Conservation (phyloP, 1,140 invertebrate species). For the Asbolus verrucosus region DNA sequence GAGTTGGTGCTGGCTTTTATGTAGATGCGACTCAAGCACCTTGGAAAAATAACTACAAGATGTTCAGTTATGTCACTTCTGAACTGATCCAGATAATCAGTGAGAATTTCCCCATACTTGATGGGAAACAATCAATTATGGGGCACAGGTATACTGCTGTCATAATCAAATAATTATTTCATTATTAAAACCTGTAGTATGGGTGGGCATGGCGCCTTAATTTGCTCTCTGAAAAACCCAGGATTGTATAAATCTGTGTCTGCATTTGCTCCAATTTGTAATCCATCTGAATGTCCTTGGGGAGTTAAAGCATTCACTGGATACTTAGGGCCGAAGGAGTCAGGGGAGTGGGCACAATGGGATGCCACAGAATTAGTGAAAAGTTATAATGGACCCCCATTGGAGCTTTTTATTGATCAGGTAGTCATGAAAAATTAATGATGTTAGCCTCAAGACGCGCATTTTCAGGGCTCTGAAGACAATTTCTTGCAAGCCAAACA, state of each 20-base stretch:
- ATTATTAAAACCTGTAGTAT: conserved; percentile 76
- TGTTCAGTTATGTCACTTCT: conserved; percentile 96
- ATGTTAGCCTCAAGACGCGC: too few relatives aligned
- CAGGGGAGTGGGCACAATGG: conserved; percentile 82
- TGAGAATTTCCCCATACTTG: conserved; percentile 76
- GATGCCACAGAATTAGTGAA: conserved; percentile 89
- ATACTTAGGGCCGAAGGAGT: conserved; percentile 83
- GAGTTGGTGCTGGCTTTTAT: conserved; percentile 96
- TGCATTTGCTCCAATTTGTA: conserved; percentile 96
- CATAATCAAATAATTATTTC: background rate
- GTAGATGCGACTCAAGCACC: conserved; percentile 91
- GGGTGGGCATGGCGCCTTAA: conserved; percentile 97
- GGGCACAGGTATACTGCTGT: conserved; percentile 79
- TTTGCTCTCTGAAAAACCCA: conserved; percentile 93
- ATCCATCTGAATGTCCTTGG: conserved; percentile 88
- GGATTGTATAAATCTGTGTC: conserved; percentile 91
- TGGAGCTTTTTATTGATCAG: conserved; percentile 93
- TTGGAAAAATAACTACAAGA: conserved; percentile 95
- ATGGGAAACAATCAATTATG: conserved; percentile 81
- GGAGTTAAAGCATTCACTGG: conserved; percentile 89
- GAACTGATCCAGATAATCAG: conserved; percentile 88
- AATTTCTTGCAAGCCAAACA: conserved; percentile 84
- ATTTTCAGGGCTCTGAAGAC: conserved; percentile 82
- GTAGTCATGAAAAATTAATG: conserved; percentile 66
- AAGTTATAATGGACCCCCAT: conserved; percentile 85